Evolutionary conservation across 2,113 vertebrate genomes (phyloP).

Genomic region (Rhea americana): DNA sequence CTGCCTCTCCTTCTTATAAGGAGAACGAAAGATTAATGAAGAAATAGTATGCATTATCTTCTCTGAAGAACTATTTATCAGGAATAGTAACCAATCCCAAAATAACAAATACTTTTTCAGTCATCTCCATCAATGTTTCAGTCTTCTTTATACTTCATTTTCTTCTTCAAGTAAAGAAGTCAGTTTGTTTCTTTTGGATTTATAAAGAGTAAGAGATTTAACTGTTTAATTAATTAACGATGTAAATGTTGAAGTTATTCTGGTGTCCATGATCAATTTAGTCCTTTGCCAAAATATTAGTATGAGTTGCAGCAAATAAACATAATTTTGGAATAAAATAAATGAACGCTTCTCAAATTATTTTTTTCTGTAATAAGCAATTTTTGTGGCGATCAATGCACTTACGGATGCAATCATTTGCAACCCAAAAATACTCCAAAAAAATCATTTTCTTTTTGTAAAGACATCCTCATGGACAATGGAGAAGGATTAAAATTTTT

Average conservation of each 20-base stretch:
- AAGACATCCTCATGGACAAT: background rate
- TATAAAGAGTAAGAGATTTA: background rate
- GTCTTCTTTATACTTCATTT: background rate
- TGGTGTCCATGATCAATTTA: background rate
- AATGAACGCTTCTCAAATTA: background rate
- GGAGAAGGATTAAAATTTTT: background rate
- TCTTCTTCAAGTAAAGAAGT: background rate
- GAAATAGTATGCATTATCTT: background rate
- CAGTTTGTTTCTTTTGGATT: background rate
- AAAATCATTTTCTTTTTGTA: background rate
- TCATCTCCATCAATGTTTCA: background rate
- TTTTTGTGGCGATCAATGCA: background rate
- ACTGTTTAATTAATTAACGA: background rate
- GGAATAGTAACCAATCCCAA: background rate
- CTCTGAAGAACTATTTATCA: background rate
- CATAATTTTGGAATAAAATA: background rate
- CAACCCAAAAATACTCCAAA: background rate
- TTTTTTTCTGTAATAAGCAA: background rate
- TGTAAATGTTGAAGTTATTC: background rate
- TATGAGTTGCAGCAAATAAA: background rate
- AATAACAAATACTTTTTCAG: background rate
- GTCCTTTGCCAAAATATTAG: background rate
- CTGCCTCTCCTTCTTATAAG: background rate
- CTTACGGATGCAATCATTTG: background rate
- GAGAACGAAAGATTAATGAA: background rate